Evolutionary conservation across 2,797 vertebrate genomes (phyloP), one percentile per base, ranked within the genome.

Genomic region (Phrynocephalus guinanensis): DNA sequence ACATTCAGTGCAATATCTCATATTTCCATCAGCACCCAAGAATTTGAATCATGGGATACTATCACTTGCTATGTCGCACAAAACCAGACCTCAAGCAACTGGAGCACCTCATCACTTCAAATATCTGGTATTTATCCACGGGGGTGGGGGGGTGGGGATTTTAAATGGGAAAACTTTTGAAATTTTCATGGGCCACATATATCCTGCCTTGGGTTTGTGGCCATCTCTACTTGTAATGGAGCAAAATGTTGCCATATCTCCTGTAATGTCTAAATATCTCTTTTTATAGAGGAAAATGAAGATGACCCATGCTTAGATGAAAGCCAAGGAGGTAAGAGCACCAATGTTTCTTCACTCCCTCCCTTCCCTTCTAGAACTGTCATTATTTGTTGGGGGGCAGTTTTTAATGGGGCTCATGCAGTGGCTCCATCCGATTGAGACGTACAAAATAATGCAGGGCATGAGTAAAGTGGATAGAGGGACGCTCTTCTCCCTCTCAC

Each of bases 1-100:
- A 95, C 95, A 1, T 96, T 96, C 16, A 96, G 94, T 48, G 91
- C 91, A 1, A 0, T 95, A 76, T 96, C 96, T 67, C 95, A 95
- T 0, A 77, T 97, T 6, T 95, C 96, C n/a, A 67, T 97, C 30
- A 89, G 94, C 52, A 94, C 95, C 0, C 81, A 91, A 70, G 93
- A 94, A 44, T 83, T 94, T 86, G 90, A 86, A n/a, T 89, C 87
- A 79, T 93, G 94, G 90, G 85, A 93, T 90, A 4, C 83, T n/a
- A 71, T 97, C 2, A 44, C 94, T 77, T 97, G 96, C 87, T 95
- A 96, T 0, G 90, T 95, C 0, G 93, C 94, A 44, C 83, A 91
- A 79, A 92, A 93, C 70, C 38, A 50, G 3, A 91, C 90, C 3
- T 78, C 88, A 11, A 93, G 63, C 0, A 71, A 88, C 33, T 90